Base-by-base conservation (phyloP, 2,888 invertebrate species). In the Acanthosepion esculentum region DNA sequence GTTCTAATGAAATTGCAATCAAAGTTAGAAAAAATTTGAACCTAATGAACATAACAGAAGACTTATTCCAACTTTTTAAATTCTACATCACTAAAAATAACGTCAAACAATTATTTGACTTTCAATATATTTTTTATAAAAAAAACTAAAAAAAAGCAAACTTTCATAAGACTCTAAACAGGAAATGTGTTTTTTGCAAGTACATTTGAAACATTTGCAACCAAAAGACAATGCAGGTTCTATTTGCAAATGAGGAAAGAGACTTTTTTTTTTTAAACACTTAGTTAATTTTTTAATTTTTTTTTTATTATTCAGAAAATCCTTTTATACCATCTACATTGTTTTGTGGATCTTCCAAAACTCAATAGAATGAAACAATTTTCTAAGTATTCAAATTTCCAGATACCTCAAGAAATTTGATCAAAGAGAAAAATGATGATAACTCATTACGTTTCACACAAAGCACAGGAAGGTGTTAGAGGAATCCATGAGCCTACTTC, bases 381-480 rank as follows among this genome's bases (percentile, higher is more conserved):
- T 78, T 78, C 78, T 78, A 78, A 78, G 78, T 78, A 78, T 78
- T 78, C 78, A n/a, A n/a, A 78, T 78, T 78, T n/a, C 78, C 0
- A 78, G 78, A 78, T 78, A 78, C 78, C 78, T 78, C 78, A 78
- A 12, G 78, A 78, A 78, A 78, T 78, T 33, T n/a, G 78, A 78
- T 78, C 78, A 78, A 78, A n/a, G 78, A 15, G n/a, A n/a, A n/a
- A n/a, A 78, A n/a, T 78, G 78, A 78, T 78, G 78, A n/a, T 78
- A 78, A 78, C 78, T 78, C 78, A 78, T 78, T 78, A 78, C 78
- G 15, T 78, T 78, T 78, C 78, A 78, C n/a, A 78, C n/a, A 78
- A 78, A n/a, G n/a, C 78, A 78, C 78, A n/a, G 78, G 78, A 78
- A 78, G 78, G 78, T 78, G 78, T 78, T n/a, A 78, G 78, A 78